These are phyloP conservation scores for Heteractis magnifica DNA, from an alignment of 92 coral and sea anemone species.

Conservation along the genomic window DNA sequence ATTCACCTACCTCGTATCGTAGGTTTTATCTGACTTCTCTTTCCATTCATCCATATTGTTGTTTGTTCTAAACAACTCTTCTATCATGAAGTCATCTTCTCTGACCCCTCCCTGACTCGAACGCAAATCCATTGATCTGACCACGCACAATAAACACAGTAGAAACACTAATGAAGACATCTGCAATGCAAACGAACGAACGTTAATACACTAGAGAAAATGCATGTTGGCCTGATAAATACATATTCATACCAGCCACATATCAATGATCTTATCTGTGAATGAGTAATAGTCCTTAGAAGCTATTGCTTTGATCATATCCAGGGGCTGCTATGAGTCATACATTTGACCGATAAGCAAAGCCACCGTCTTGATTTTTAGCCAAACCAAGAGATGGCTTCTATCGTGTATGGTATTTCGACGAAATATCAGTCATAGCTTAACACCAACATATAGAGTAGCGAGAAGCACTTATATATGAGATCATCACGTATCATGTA, in stretches of 20 bases:
- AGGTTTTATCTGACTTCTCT: not conserved
- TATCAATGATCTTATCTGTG: not conserved
- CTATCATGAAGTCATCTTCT: constrained; percentile 5
- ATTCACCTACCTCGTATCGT: constrained; percentile 2
- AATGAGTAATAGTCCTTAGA: not conserved
- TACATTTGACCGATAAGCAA: not conserved
- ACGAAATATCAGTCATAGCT: too few relatives aligned
- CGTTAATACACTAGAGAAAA: not conserved
- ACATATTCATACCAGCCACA: not conserved
- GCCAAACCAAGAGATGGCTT: not conserved
- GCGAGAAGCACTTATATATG: too few relatives aligned
- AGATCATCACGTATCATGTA: too few relatives aligned
- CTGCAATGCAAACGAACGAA: not conserved
- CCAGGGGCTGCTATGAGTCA: not conserved
- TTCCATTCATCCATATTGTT: constrained; percentile 4
- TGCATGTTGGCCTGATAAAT: not conserved
- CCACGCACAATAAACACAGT: constrained; percentile 11
- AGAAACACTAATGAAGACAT: constrained; percentile 20
- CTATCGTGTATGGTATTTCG: not conserved
- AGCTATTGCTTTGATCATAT: too few relatives aligned
- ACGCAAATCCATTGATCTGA: constrained; percentile 14
- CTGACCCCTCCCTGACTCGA: constrained; percentile 1
- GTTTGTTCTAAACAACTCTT: constrained; percentile 3
- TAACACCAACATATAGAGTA: too few relatives aligned
- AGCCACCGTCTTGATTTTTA: not conserved